Base-by-base conservation (phyloP, 2,888 invertebrate genomes). In the Oxytorus armatus region DNA sequence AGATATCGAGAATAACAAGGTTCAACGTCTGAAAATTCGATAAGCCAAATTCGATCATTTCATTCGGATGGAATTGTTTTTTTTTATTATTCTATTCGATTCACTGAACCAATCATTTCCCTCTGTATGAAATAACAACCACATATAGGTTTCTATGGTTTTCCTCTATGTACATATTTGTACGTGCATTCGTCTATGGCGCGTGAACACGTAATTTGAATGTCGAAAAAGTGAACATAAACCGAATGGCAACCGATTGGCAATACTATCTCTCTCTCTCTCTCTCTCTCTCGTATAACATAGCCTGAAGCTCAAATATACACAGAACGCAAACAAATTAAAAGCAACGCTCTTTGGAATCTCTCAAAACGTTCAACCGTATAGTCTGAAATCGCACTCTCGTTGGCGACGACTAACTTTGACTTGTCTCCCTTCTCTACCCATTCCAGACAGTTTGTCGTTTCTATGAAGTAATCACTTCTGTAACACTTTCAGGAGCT, bases 381-480 rank as follows among this genome's bases (percentile, higher is more conserved):
- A 10, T 7, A 59, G 23, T 49, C 59, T 49, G 0, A 21, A 59
- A 59, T 59, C 36, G n/a, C 53, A 11, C 53, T 42, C 16, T 21
- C 42, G 16, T 42, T 42, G 53, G 3, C 25, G 16, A 18, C 18
- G 21, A 33, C 55, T 29, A 55, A n/a, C 4, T 8, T 4, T 36
- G 4, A 10, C 16, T 25, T 7, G 33, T 1, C 5, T 21, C 11
- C 21, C 14, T 42, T 23, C 16, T 49, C 49, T 14, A 51, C 10
- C 21, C 4, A 47, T 36, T 14, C 55, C 33, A 18, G 10, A 29
- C 42, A 59, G 42, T 51, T 53, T 68, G 68, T 49, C 70, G 72
- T 49, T 49, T 65, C 63, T 49, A 65, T 65, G 25, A 70, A 70
- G 75, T 70, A 79, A 79, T 75, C 70, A 65, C 70, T 75, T 70